Conservation (phyloP, 2,113 vertebrate species). For the Trematocara zebra region DNA sequence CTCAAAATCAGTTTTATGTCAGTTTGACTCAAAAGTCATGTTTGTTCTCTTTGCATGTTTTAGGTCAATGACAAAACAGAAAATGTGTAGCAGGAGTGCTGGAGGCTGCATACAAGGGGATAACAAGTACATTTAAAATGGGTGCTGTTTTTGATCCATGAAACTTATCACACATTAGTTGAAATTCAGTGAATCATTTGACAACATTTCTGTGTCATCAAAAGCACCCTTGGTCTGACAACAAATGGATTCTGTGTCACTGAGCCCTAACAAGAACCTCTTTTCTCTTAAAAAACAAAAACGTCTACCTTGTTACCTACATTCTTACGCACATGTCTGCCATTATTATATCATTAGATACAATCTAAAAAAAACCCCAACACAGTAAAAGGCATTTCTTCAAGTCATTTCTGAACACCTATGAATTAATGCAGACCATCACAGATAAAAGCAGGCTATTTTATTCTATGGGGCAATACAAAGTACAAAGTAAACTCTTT, state of each 20-base stretch:
- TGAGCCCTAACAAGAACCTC: background rate
- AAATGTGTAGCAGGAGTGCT: background rate
- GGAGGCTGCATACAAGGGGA: background rate
- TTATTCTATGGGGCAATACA: background rate
- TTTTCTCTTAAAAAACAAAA: background rate
- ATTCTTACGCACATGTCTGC: background rate
- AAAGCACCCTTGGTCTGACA: background rate
- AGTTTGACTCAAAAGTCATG: background rate
- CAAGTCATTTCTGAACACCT: background rate
- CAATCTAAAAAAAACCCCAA: background rate
- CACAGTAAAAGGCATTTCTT: background rate
- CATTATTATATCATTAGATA: background rate
- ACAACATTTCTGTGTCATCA: background rate
- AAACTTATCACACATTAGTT: background rate
- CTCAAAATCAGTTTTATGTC: background rate
- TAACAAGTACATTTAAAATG: background rate
- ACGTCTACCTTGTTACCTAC: fast-evolving
- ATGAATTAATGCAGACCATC: background rate
- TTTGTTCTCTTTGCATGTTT: background rate
- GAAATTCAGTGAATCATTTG: background rate
- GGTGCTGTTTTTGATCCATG: background rate
- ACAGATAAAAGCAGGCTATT: background rate
- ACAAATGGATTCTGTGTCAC: background rate
- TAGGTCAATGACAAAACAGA: background rate
- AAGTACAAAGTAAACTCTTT: background rate